Base-by-base conservation (phyloP, 2,888 invertebrate species). In the Ellobium chinense region DNA sequence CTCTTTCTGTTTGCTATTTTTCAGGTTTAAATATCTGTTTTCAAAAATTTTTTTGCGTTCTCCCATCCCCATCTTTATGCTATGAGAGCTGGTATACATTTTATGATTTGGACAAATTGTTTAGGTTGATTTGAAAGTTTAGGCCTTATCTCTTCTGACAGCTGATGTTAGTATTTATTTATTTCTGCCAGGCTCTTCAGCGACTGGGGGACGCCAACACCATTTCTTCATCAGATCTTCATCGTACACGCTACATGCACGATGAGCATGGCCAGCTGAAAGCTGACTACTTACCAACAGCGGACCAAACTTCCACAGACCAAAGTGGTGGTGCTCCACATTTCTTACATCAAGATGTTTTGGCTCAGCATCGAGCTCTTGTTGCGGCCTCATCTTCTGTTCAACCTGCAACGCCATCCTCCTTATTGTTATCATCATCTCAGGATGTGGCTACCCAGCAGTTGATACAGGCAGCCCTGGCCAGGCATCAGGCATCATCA, bases 341-440 rank as follows among this genome's bases (percentile, higher is more conserved):
- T n/a, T 75, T 80, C 31, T 34, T 80, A 21, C 76, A 77, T 9
- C 77, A 70, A n/a, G 69, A 82, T 21, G 74, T 66, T 12, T 69
- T 83, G 46, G 73, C 68, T 1, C 81, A 81, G 58, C 83, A 81
- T 34, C 37, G 78, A 27, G 79, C 74, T 29, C 75, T 70, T 14
- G 78, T 58, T 14, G 82, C 65, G 24, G 73, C 46, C 37, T 72
- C 78, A 36, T 65, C 78, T 34, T 80, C 62, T 69, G 7, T 80
- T 73, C 69, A 82, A 73, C 62, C 82, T 70, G 39, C 83, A 31
- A 39, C 74, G 12, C 39, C 75, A 29, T 56, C 79, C 9, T 80
- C 80, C 62, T 21, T 80, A 18, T 63, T 74, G 29, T 46, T 81
- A 72, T 34, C 83, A 12, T 81, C 81, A 31, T 75, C 81, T 1